Percentiles rank a stretch among this genome's conserved stretches.
These are phyloP conservation scores for Dicrostonyx torquatus DNA, from an alignment of 2,797 vertebrate species.

Conservation along the genomic window DNA sequence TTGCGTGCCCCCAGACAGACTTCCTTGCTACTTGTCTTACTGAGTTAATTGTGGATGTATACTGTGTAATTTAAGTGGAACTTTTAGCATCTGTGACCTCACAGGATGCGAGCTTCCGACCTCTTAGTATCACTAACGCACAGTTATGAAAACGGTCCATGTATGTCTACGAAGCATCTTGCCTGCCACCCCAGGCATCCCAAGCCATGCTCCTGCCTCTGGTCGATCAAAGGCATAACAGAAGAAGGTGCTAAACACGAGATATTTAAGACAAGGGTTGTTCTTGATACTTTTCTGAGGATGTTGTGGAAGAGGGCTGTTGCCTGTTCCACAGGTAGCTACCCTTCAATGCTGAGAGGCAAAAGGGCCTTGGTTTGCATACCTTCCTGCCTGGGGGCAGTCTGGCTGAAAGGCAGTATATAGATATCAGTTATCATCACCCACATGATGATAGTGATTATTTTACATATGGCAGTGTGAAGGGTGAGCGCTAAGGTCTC, in stretches of 20 bases:
- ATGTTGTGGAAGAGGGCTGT: background rate
- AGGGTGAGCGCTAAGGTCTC: conserved; percentile 80
- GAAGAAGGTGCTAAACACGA: background rate
- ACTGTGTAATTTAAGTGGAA: background rate
- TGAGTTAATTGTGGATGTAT: background rate
- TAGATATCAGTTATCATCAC: conserved; percentile 71
- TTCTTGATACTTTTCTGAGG: background rate
- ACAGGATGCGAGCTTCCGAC: background rate
- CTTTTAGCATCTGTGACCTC: conserved; percentile 21
- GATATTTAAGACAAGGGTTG: background rate
- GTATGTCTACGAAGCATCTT: background rate
- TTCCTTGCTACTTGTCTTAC: background rate
- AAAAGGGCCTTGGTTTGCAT: conserved; percentile 60
- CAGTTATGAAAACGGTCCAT: background rate
- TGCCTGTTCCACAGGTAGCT: conserved; percentile 20
- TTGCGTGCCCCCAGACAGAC: background rate
- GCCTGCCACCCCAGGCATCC: background rate
- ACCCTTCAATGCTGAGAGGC: conserved; percentile 1
- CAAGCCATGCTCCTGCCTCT: background rate
- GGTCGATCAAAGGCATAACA: background rate
- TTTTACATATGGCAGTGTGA: conserved; percentile 77
- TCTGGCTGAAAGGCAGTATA: conserved; percentile 67
- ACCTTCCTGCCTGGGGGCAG: conserved; percentile 49
- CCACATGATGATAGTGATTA: conserved; percentile 74
- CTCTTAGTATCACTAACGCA: background rate